Base-by-base conservation (phyloP, 2,113 vertebrate species). In the Smithornis capensis region DNA sequence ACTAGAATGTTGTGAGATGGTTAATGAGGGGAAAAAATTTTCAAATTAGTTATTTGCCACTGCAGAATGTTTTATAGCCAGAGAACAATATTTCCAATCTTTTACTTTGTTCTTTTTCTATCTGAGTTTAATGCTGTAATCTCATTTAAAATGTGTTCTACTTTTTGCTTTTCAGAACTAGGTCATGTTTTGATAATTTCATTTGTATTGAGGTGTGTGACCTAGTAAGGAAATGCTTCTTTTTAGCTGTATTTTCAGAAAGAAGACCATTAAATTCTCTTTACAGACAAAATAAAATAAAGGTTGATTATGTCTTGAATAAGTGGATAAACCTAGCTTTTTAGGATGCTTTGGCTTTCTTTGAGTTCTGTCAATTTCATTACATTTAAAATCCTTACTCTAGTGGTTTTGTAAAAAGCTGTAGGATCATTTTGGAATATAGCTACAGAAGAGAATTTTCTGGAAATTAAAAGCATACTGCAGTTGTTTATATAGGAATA, bases 121-220 rank as follows among this genome's bases (percentile, higher is more conserved):
- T 76, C 28, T 0, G 12, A 55, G 23, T 73, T 83, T 83, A 87
- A 77, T 80, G 53, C 59, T 83, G n/a, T 76, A 89, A 88, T 95
- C 74, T 79, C 49, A 76, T 94, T 92, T 92, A 75, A 79, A 85
- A 73, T 77, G 38, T 91, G 63, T 90, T 93, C 73, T 94, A 50
- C 40, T 79, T 91, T 55, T 45, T 82, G n/a, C 62, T 95, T 78
- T 92, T 82, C 89, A 85, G 74, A 97, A 94, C 50, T 92, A 89
- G 93, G 81, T 94, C 93, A 59, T 65, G 28, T 94, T 95, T 87
- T 92, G 78, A 50, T 92, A 92, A 91, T 68, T 92, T 6, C 8
- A 0, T 87, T 87, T 91, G 27, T 95, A 70, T 92, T 92, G 69
- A 59, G 59, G 76, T 85, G 27, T 79, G 29, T 95, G 83, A 93